Evolutionary conservation across 2,113 vertebrate species (phyloP).

Genomic region (Hippocampus zosterae): DNA sequence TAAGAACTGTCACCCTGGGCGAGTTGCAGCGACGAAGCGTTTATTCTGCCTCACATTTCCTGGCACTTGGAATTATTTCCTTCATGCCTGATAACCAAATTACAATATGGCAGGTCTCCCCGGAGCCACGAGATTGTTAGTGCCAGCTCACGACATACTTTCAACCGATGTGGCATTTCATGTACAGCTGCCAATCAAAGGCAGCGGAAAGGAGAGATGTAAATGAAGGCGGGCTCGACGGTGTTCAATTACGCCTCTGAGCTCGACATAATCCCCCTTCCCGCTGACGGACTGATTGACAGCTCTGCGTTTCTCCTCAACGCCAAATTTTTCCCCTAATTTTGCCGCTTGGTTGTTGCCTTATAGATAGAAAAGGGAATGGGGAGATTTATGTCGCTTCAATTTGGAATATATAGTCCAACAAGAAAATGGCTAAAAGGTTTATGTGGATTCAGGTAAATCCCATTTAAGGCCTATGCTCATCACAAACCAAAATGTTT

Average conservation of each 20-base stretch:
- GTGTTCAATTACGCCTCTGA: conserved; percentile 88
- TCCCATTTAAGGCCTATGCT: not conserved
- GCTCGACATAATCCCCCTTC: conserved; percentile 80
- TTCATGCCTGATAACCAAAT: conserved; percentile 99
- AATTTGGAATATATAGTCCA: conserved; percentile 10
- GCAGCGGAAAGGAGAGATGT: conserved; percentile 77
- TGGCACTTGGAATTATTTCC: conserved; percentile 99
- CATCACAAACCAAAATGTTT: not conserved
- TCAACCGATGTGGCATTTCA: conserved; percentile 99
- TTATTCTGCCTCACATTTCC: conserved; percentile 98
- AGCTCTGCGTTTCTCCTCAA: conserved; percentile 77
- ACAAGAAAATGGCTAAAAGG: not conserved
- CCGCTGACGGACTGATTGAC: conserved; percentile 82
- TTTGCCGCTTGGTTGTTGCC: conserved; percentile 30
- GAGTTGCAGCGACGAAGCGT: conserved; percentile 95
- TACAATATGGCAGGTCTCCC: conserved; percentile 99
- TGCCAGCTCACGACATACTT: conserved; percentile 99
- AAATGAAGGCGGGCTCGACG: conserved; percentile 90
- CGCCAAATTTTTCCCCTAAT: conserved; percentile 56
- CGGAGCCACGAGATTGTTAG: conserved; percentile 96
- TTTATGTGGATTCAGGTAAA: not conserved
- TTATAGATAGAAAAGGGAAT: not conserved
- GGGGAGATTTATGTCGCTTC: conserved; percentile 49
- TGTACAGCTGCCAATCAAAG: conserved; percentile 99
- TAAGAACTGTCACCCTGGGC: conserved; percentile 99